Conservation (phyloP, 2,797 vertebrate species). For the Hozukius guyotensis region DNA sequence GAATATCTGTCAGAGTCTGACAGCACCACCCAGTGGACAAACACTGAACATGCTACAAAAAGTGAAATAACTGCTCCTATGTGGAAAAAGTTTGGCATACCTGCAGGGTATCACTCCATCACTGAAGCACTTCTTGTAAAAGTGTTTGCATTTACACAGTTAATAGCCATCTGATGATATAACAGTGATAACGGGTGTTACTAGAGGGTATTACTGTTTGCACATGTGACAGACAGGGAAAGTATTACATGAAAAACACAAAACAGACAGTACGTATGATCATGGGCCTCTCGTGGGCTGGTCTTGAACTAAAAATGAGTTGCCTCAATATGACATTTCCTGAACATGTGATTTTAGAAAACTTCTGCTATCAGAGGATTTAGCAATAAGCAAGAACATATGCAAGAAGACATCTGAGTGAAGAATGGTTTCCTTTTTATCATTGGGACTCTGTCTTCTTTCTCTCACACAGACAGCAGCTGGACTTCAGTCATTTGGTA, state of each 20-base stretch:
- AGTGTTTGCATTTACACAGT: neutral
- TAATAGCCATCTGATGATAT: neutral
- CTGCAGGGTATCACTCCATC: neutral
- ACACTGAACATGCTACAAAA: neutral
- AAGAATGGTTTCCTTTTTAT: slow-evolving; percentile 30
- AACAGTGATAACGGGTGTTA: neutral
- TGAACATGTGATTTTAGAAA: slow-evolving; percentile 3
- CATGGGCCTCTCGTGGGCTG: neutral
- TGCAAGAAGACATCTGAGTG: neutral
- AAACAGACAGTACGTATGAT: neutral
- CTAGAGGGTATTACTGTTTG: neutral
- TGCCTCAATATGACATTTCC: slow-evolving; percentile 49
- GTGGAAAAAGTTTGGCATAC: neutral
- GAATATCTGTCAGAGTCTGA: neutral
- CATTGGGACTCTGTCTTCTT: slow-evolving; percentile 32
- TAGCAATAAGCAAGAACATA: slow-evolving; percentile 1
- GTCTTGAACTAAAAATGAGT: neutral
- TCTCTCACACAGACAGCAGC: slow-evolving; percentile 12
- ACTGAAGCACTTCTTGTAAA: neutral
- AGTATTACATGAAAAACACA: neutral
- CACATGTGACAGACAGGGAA: neutral
- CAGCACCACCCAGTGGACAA: slow-evolving; percentile 39
- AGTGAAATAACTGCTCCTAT: neutral
- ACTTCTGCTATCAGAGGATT: neutral
- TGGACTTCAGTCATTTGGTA: slow-evolving; percentile 56